These are phyloP conservation scores for Eupsittula cactorum DNA, from an alignment of 2,113 vertebrate genomes.

Conservation along the genomic window DNA sequence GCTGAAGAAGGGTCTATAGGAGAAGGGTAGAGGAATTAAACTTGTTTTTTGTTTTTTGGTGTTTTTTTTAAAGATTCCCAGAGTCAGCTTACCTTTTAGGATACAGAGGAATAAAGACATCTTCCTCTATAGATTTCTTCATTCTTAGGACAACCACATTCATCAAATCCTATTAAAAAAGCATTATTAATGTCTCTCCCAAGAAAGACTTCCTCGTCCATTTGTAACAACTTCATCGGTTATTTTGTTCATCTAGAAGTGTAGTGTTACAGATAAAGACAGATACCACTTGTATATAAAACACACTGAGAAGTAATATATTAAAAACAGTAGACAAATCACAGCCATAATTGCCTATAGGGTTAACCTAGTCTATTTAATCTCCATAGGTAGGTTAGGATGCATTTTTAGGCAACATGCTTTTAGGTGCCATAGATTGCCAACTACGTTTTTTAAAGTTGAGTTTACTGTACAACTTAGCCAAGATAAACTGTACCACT, in stretches of 20 bases:
- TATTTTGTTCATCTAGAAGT: background rate
- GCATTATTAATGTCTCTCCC: background rate
- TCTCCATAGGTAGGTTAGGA: background rate
- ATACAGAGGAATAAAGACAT: conserved; percentile 92
- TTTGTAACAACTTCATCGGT: background rate
- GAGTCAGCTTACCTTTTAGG: conserved; percentile 67
- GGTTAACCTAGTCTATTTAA: background rate
- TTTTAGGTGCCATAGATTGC: background rate
- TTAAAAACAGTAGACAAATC: background rate
- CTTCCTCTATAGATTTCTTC: conserved; percentile 87
- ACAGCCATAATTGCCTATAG: background rate
- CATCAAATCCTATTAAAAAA: conserved; percentile 78
- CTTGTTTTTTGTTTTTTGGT: background rate
- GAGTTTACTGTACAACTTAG: background rate
- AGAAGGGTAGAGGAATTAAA: background rate
- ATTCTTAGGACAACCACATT: conserved; percentile 78
- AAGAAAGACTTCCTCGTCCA: background rate
- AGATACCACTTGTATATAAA: background rate
- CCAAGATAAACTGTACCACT: background rate
- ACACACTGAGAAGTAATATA: background rate
- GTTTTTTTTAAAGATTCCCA: background rate
- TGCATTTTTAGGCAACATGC: background rate
- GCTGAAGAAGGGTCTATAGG: too few species aligned
- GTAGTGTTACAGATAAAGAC: background rate
- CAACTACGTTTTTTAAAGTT: background rate